A percentile compares a stretch with the other conserved stretches of the same genome.
phyloP scores from a whole-genome alignment of 2,113 vertebrate genomes.

The Crotophaga sulcirostris region DNA sequence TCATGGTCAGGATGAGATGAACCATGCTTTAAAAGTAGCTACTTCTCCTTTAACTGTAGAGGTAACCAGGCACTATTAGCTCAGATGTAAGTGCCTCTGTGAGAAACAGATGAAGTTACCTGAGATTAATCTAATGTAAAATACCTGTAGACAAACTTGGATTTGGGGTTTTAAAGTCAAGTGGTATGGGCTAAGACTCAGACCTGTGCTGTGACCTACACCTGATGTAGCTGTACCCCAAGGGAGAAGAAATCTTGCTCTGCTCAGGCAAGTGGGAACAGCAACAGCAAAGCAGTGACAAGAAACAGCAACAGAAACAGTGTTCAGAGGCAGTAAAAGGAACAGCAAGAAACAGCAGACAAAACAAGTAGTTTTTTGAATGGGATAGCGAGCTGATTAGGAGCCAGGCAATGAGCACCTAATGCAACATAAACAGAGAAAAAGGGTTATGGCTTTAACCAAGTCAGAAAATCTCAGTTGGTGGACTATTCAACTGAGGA shows the following conservation, averaged over 20 bases:
- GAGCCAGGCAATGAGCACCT: not conserved
- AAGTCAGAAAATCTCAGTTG: not conserved
- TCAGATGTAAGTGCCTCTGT: not conserved
- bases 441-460: not conserved
- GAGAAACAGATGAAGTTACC: not conserved
- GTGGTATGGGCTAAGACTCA: not conserved
- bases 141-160: not conserved
- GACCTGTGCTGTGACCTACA: not conserved
- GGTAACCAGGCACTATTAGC: not conserved
- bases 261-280: not conserved
- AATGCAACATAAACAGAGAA: not conserved
- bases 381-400: not conserved
- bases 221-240: not conserved
- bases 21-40: not conserved
- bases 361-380: not conserved
- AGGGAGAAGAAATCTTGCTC: not conserved
- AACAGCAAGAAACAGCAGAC: not conserved
- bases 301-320: not conserved
- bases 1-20: not conserved
- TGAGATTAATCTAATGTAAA: not conserved
- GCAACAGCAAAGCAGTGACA: not conserved
- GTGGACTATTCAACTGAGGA: not conserved
- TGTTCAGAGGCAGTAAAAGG: not conserved
- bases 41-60: not conserved
- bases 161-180: not conserved